Conservation (phyloP, 2,113 vertebrate species). For the Setophaga petechia region DNA sequence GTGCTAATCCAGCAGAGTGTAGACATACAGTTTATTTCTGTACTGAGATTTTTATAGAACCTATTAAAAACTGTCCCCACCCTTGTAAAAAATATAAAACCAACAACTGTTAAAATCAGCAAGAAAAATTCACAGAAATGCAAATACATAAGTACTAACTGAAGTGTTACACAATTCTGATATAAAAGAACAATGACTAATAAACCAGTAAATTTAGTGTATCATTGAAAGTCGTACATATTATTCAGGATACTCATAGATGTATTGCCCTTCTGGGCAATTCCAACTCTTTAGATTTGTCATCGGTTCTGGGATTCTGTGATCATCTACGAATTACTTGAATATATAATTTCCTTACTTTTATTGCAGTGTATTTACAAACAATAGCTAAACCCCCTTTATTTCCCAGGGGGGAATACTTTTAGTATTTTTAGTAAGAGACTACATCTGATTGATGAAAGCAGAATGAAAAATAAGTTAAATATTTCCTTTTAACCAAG, state of each 20-base stretch:
- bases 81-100: background rate
- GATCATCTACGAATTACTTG: background rate
- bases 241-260: background rate
- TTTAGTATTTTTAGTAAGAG: background rate
- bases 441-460: background rate
- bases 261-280: background rate
- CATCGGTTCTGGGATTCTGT: background rate
- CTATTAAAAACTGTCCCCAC: background rate
- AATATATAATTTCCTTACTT: background rate
- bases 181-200: background rate
- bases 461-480: conserved; percentile 12
- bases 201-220: background rate
- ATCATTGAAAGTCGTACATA: background rate
- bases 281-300: background rate
- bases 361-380: background rate
- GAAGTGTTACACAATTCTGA: background rate
- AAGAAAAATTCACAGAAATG: background rate
- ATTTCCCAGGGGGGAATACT: too few relatives aligned
- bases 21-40: background rate
- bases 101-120: fast-evolving
- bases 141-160: background rate
- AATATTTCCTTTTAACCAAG: background rate
- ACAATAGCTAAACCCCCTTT: background rate
- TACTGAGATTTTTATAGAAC: background rate
- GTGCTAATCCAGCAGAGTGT: background rate